A percentile compares a stretch with the other conserved stretches of the same genome.
These are phyloP conservation scores for Danio rerio DNA, from an alignment of 2,113 vertebrate species.

Conservation along the genomic window DNA sequence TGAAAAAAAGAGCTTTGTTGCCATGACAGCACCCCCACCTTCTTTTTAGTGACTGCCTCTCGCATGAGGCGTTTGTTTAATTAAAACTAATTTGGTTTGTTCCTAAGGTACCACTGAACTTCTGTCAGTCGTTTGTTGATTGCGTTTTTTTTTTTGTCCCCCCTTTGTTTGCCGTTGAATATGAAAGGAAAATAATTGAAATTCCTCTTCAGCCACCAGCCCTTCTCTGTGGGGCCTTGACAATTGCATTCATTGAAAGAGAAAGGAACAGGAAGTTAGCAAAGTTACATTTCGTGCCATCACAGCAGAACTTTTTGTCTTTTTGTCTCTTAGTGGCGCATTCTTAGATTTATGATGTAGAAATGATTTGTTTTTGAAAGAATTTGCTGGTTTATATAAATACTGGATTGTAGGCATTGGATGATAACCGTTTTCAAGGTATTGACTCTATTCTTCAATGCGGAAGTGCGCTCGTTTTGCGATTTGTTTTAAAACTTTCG, in stretches of 20 bases:
- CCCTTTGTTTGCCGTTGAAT: conserved; percentile 50
- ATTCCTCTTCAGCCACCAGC: conserved; percentile 42
- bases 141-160: background rate
- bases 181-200: conserved; percentile 48
- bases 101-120: conserved; percentile 47
- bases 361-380: background rate
- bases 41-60: conserved; percentile 51
- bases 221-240: conserved; percentile 1
- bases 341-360: background rate
- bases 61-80: conserved; percentile 55
- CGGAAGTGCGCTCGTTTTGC: too few relatives aligned
- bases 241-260: conserved; percentile 31
- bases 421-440: too few relatives aligned
- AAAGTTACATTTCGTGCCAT: conserved; percentile 31
- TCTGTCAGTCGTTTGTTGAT: conserved; percentile 51
- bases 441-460: too few relatives aligned
- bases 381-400: background rate
- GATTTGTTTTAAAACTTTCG: too few relatives aligned
- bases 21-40: conserved; percentile 60
- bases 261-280: conserved; percentile 37
- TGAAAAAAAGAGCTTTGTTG: conserved; percentile 60
- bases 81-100: conserved; percentile 60
- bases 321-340: conserved; percentile 8
- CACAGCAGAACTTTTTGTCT: conserved; percentile 1
- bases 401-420: background rate